Evolutionary conservation across 2,113 vertebrate genomes (phyloP).

Genomic region (Nerophis ophidion): DNA sequence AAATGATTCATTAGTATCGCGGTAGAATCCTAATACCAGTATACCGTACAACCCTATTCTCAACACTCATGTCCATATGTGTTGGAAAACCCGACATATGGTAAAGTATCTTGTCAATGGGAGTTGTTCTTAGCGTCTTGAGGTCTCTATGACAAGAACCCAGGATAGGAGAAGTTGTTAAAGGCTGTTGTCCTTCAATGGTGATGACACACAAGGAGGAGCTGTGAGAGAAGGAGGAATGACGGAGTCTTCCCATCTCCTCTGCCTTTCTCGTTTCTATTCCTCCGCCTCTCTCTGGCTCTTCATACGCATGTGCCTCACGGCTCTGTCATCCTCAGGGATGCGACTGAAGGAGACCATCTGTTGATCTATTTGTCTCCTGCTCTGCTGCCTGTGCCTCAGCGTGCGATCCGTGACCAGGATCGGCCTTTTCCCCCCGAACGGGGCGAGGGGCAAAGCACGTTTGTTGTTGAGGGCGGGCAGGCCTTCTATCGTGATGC

Average conservation of each 20-base stretch:
- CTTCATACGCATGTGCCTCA: conserved; percentile 48
- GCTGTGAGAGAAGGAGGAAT: conserved; percentile 36
- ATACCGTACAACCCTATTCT: neutral
- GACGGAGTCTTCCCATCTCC: conserved; percentile 28
- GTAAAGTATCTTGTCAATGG: conserved; percentile 47
- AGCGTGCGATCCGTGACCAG: conserved; percentile 52
- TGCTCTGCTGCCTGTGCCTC: conserved; percentile 55
- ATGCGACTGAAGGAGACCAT: conserved; percentile 72
- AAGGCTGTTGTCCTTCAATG: conserved; percentile 61
- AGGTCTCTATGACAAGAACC: conserved; percentile 29
- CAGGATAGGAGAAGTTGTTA: conserved; percentile 37
- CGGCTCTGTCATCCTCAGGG: conserved; percentile 66
- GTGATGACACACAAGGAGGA: conserved; percentile 35
- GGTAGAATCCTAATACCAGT: no score
- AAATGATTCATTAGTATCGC: no score
- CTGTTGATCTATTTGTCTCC: conserved; percentile 74
- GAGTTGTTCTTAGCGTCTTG: conserved; percentile 49
- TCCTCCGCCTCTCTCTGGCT: conserved; percentile 28
- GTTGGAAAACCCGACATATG: conserved; percentile 9
- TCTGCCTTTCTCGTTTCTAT: conserved; percentile 32
- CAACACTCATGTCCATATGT: neutral
- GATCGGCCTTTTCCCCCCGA: conserved; percentile 46
- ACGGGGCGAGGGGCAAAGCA: conserved; percentile 15
- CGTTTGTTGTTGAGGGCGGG: conserved; percentile 17
- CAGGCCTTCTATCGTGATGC: conserved; percentile 14